Conservation (phyloP, 2,888 invertebrate genomes). For the Xanthia togata region DNA sequence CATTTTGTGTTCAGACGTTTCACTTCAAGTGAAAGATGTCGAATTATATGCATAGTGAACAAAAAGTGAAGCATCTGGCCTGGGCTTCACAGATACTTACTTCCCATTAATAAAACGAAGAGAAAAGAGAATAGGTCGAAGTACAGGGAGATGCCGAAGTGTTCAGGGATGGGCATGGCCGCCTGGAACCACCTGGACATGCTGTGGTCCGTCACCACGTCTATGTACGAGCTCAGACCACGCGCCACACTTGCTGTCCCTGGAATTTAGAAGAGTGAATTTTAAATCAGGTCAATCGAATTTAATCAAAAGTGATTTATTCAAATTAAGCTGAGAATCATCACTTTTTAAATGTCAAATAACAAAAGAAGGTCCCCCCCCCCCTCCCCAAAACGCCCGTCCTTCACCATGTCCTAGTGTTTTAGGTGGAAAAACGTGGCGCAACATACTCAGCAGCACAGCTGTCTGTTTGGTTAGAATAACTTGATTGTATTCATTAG, state of each 20-base stretch:
- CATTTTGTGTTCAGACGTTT: not conserved
- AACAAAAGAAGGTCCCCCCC: no score
- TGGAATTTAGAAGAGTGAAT: conserved; percentile 67
- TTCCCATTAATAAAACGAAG: conserved; percentile 92
- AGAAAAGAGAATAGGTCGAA: conserved; percentile 94
- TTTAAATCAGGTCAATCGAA: no score
- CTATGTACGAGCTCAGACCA: conserved; percentile 94
- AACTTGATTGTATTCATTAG: no score
- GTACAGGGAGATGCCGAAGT: conserved; percentile 90
- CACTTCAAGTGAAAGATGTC: not conserved
- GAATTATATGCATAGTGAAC: not conserved
- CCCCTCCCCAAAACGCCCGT: no score
- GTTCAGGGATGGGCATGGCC: conserved; percentile 91
- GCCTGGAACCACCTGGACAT: conserved; percentile 92
- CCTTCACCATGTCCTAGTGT: no score
- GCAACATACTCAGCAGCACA: no score
- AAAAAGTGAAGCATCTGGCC: no score
- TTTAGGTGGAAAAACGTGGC: no score
- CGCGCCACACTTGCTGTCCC: conserved; percentile 94
- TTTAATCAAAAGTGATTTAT: no score
- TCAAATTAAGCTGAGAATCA: no score
- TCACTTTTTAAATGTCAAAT: no score
- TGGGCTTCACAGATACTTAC: conserved; percentile 80
- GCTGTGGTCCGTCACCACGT: conserved; percentile 91
- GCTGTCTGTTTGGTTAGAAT: no score